Conservation (phyloP, 64 coral and sea anemone species). For the Montipora sp. region DNA sequence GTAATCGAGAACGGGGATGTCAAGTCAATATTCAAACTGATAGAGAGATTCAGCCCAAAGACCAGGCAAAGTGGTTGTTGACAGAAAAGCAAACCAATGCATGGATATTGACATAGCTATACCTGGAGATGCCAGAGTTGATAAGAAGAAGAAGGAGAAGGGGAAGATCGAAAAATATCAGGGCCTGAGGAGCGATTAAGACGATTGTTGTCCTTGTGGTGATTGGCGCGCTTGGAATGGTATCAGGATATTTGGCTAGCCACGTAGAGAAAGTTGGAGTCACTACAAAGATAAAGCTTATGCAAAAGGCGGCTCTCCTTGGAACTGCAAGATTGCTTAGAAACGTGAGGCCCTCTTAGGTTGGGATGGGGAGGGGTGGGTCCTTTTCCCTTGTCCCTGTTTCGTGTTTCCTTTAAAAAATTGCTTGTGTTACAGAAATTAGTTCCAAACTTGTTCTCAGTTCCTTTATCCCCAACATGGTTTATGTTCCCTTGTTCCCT, state of each 20-base stretch:
- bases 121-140: neutral
- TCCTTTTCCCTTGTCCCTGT: too few relatives aligned
- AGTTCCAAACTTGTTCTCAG: too few relatives aligned
- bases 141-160: neutral
- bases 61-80: neutral
- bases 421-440: too few relatives aligned
- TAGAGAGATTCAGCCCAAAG: neutral
- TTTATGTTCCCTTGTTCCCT: too few relatives aligned
- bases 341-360: too few relatives aligned
- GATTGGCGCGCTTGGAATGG: neutral
- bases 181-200: neutral
- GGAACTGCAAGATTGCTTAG: neutral
- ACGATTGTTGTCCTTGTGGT: neutral
- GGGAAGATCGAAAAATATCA: neutral
- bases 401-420: too few relatives aligned
- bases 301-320: neutral
- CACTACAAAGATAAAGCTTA: neutral
- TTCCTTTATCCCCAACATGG: too few relatives aligned
- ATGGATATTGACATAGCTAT: neutral
- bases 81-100: neutral
- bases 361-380: too few relatives aligned
- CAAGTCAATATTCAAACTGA: neutral
- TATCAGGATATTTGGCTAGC: neutral
- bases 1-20: neutral
- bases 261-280: neutral